Conservation (phyloP, 2,113 vertebrate genomes). For the Oncorhynchus masou region DNA sequence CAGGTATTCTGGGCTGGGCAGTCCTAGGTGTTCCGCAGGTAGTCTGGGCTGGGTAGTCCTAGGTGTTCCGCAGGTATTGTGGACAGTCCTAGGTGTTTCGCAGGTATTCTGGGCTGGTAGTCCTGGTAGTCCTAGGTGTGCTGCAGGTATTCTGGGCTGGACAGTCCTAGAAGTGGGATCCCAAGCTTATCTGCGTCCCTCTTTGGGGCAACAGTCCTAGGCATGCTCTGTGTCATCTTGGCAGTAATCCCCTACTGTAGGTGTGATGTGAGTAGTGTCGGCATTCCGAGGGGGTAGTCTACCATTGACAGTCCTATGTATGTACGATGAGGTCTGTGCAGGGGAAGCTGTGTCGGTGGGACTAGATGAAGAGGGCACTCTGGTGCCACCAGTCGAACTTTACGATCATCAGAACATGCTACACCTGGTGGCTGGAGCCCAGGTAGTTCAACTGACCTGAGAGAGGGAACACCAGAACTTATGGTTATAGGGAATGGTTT, state of each 20-base stretch:
- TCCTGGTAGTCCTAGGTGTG: too few species aligned
- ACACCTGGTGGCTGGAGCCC: constrained; percentile 95
- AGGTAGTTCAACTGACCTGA: constrained; percentile 96
- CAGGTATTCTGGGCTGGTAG: too few species aligned
- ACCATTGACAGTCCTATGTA: background rate
- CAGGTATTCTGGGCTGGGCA: too few species aligned
- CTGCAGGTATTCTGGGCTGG: too few species aligned
- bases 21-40: too few species aligned
- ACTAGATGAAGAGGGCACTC: constrained; percentile 86
- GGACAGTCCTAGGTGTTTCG: too few species aligned
- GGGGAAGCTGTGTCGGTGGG: constrained; percentile 86
- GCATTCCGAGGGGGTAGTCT: constrained; percentile 15
- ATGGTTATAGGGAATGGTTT: too few species aligned
- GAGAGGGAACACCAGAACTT: background rate
- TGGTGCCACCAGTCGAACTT: constrained; percentile 99
- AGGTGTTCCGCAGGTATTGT: too few species aligned
- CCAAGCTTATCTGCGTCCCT: background rate
- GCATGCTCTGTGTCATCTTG: background rate
- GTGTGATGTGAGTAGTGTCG: constrained; percentile 44
- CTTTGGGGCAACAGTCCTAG: background rate
- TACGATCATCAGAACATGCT: constrained; percentile 91
- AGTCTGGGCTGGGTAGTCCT: too few species aligned
- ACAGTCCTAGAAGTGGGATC: too few species aligned
- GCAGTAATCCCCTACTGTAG: constrained; percentile 3
- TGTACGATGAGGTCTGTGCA: constrained; percentile 55